phyloP scores from a whole-genome alignment of 1,140 invertebrate genomes.

The Choristoneura fumiferana region DNA sequence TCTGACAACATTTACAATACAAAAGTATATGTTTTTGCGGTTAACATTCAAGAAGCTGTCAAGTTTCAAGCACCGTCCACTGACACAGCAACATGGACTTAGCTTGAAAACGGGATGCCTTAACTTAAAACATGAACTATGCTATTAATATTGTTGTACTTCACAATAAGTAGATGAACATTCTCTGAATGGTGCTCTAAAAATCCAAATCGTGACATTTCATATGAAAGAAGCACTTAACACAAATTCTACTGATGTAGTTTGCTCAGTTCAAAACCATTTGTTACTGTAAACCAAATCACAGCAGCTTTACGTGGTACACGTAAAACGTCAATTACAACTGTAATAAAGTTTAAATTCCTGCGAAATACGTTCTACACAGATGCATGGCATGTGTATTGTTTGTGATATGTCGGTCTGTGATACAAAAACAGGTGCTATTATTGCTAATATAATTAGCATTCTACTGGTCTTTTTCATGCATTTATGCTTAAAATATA shows the following conservation, averaged over 20 bases:
- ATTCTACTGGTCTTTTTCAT: slow-evolving; percentile 25
- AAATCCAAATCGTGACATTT: not conserved
- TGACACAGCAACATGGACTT: too few relatives aligned
- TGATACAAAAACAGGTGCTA: slow-evolving; percentile 5
- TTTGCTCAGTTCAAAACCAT: not conserved
- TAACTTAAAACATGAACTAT: too few relatives aligned
- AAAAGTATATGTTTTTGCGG: slow-evolving; percentile 18
- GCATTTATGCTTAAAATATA: slow-evolving; percentile 27
- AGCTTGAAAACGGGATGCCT: too few relatives aligned
- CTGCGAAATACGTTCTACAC: slow-evolving; percentile 31
- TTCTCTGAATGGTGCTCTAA: slow-evolving; percentile 8
- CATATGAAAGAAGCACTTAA: not conserved
- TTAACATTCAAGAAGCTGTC: not conserved
- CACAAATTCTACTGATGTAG: not conserved
- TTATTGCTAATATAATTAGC: not conserved
- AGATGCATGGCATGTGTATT: slow-evolving; percentile 58
- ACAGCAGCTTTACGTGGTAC: too few relatives aligned
- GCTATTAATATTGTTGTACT: too few relatives aligned
- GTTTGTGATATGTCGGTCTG: slow-evolving; percentile 6
- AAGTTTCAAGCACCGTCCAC: too few relatives aligned
- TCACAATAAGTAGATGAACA: not conserved
- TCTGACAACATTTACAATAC: not conserved
- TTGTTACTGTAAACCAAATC: too few relatives aligned
- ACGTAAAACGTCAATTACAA: not conserved
- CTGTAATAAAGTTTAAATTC: not conserved